These are phyloP conservation scores for Hymenopus coronatus DNA, from an alignment of 2,888 invertebrate genomes.

Conservation along the genomic window DNA sequence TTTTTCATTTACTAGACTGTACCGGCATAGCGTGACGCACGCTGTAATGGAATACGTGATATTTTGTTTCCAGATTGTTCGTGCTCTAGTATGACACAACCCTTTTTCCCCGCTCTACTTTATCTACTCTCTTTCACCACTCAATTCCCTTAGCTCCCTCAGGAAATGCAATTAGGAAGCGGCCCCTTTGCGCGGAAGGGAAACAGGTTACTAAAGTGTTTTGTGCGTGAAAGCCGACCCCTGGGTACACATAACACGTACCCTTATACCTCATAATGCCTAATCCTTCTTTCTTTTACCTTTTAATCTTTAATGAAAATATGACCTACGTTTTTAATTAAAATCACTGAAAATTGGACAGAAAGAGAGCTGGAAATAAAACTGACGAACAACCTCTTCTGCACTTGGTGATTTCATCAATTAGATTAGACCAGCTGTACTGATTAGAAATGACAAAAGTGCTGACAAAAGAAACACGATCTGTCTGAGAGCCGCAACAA, in stretches of 20 bases:
- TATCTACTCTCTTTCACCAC: background rate
- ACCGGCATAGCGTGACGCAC: slow-evolving; percentile 13
- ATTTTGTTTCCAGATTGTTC: slow-evolving; percentile 17
- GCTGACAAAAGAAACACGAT: too few species aligned
- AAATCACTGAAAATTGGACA: background rate
- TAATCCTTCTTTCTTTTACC: background rate
- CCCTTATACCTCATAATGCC: background rate
- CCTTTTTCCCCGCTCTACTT: background rate
- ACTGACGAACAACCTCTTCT: too few species aligned
- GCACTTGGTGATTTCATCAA: too few species aligned
- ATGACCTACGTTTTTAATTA: background rate
- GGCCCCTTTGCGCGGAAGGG: background rate
- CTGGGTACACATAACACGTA: background rate
- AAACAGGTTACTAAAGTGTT: background rate
- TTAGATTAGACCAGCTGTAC: too few species aligned
- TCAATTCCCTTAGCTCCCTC: background rate
- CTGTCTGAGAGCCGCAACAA: too few species aligned
- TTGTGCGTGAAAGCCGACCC: background rate
- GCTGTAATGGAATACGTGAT: slow-evolving; percentile 24
- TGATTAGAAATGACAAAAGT: too few species aligned
- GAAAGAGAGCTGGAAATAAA: too few species aligned
- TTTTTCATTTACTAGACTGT: background rate
- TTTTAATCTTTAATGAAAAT: background rate
- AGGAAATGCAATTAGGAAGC: background rate
- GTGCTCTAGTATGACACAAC: background rate